phyloP scores from a whole-genome alignment of 2,888 invertebrate species.

The Noctua pronuba region DNA sequence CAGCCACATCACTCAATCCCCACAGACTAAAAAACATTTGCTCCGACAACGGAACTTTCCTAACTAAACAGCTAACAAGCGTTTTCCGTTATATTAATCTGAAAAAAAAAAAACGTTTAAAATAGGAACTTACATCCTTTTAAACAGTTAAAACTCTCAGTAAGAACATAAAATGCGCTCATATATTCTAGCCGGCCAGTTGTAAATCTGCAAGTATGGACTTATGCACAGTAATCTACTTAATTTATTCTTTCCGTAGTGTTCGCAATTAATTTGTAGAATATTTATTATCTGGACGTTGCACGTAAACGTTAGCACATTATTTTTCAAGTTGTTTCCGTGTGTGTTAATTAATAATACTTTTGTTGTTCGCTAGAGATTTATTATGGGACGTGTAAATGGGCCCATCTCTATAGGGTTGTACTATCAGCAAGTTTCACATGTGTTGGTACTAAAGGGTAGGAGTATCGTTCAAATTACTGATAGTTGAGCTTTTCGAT shows the following conservation, averaged over 20 bases:
- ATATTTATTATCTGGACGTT: conserved; percentile 51
- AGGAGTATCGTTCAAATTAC: background rate
- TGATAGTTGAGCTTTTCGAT: background rate
- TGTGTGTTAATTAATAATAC: conserved; percentile 52
- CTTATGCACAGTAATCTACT: conserved; percentile 48
- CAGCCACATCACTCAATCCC: conserved; percentile 2
- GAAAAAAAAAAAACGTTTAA: conserved; percentile 23
- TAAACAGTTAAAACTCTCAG: conserved; percentile 37
- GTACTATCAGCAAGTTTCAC: background rate
- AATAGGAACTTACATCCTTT: conserved; percentile 12
- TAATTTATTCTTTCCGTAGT: conserved; percentile 57
- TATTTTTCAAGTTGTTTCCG: conserved; percentile 52
- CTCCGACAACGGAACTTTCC: conserved; percentile 13
- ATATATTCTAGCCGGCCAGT: conserved; percentile 27
- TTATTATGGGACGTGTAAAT: conserved; percentile 21
- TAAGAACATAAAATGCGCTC: conserved; percentile 36
- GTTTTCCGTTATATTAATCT: conserved; percentile 27
- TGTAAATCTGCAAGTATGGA: conserved; percentile 55
- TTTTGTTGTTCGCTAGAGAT: conserved; percentile 33
- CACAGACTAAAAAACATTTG: background rate
- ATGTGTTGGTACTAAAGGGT: background rate
- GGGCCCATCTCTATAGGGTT: background rate
- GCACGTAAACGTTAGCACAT: conserved; percentile 51
- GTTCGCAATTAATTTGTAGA: conserved; percentile 51
- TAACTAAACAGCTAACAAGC: conserved; percentile 35